Percentiles rank a stretch among this genome's conserved stretches.
Conservation (phyloP, 2,888 invertebrate species). For the Noctua fimbriata region DNA sequence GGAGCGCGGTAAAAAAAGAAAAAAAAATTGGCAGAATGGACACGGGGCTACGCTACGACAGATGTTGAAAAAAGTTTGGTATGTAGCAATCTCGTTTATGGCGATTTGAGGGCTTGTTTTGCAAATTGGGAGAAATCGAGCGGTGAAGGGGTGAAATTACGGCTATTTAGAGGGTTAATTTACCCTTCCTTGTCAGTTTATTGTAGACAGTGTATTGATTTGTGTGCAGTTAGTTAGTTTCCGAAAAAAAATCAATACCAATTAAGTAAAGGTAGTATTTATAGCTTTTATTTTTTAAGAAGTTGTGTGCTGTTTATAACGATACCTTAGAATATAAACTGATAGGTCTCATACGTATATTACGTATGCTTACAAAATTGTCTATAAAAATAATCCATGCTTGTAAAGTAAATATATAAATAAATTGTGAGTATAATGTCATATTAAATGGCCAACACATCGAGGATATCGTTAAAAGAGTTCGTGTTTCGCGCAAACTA, state of each 20-base stretch:
- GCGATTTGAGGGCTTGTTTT: slow-evolving; percentile 79
- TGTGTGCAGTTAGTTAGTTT: slow-evolving; percentile 14
- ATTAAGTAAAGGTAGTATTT: slow-evolving; percentile 11
- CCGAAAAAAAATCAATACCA: slow-evolving; percentile 23
- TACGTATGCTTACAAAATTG: not conserved
- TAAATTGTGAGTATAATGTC: slow-evolving; percentile 43
- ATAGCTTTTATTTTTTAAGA: not conserved
- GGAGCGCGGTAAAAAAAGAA: slow-evolving; percentile 73
- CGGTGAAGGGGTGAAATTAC: slow-evolving; percentile 73
- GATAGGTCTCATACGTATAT: not conserved
- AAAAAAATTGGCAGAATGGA: slow-evolving; percentile 78
- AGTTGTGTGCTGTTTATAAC: not conserved
- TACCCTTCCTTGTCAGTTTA: slow-evolving; percentile 37
- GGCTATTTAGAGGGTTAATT: slow-evolving; percentile 56
- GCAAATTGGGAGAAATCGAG: slow-evolving; percentile 78
- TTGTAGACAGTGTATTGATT: slow-evolving; percentile 22
- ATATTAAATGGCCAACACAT: slow-evolving; percentile 38
- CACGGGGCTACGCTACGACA: slow-evolving; percentile 85
- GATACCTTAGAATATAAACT: slow-evolving; percentile 6
- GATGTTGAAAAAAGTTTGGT: slow-evolving; percentile 81
- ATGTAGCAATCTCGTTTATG: slow-evolving; percentile 81
- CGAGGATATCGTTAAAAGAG: slow-evolving; percentile 48
- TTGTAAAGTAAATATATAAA: slow-evolving; percentile 29
- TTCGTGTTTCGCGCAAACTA: slow-evolving; percentile 78
- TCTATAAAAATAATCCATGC: not conserved